Base-by-base conservation (phyloP, 2,888 invertebrate genomes). In the Chesias legatella region DNA sequence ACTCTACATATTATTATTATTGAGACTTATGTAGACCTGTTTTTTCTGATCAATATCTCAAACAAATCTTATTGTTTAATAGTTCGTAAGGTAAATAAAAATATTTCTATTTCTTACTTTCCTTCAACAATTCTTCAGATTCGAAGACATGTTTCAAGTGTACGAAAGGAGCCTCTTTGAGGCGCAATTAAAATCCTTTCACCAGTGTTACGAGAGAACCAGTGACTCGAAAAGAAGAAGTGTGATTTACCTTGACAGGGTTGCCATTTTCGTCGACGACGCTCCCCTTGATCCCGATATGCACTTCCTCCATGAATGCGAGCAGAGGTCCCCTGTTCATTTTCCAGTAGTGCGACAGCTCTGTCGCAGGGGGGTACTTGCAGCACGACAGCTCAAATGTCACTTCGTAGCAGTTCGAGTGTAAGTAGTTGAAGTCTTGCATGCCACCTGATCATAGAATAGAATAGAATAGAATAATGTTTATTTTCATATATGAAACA, bases 351-450 rank as follows among this genome's bases (percentile, higher is more conserved):
- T 79, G 69, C 0, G 92, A 90, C 61, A 99, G 78, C n/a, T 90
- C 88, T 0, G 78, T 76, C 0, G 94, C 93, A 0, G 66, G 48
- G 0, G 99, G 99, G 76, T 92, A 99, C 82, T 99, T 99, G 85
- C 95, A 95, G 84, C 99, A 99, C 27, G 97, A 96, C 62, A 99
- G 79, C 75, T 99, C 99, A 63, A 99, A 92, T 0, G 99, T 99
- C 41, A 99, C 92, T 76, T 99, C 99, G 74, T 98, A 96, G 72
- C 98, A 96, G 82, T 98, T 99, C 1, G 96, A 96, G 67, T 94
- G 92, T 2, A 95, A 90, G 78, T 99, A 99, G 88, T 99, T 99
- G 89, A 96, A 99, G 82, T 99, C 99, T 84, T 96, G 96, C 99
- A 99, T 99, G 27, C 99, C 99, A 66, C 97, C 95, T 91, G 83